phyloP scores from a whole-genome alignment of 2,113 vertebrate genomes.

The Heterochromis multidens region DNA sequence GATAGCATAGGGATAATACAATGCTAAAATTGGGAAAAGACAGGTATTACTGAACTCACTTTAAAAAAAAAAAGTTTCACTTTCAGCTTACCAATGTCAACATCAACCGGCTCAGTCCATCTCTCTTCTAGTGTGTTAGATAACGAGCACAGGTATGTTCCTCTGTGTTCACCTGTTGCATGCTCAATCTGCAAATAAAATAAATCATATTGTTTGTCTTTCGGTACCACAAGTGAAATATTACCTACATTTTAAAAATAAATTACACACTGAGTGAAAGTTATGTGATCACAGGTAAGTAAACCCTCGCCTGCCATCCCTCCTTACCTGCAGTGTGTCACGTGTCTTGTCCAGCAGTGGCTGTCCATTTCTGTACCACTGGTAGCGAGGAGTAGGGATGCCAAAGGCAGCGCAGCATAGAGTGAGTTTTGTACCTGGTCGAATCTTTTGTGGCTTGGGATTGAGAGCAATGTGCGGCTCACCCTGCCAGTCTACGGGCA shows the following conservation, averaged over 20 bases:
- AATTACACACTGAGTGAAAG: background rate
- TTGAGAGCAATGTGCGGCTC: constrained; percentile 75
- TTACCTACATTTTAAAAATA: background rate
- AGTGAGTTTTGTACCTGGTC: constrained; percentile 45
- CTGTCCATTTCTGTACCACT: constrained; percentile 84
- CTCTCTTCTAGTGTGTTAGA: constrained; percentile 76
- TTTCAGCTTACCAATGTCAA: constrained; percentile 74
- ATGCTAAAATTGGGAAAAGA: background rate
- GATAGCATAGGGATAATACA: background rate
- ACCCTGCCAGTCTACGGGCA: constrained; percentile 77
- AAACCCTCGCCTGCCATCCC: background rate
- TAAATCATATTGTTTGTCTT: background rate
- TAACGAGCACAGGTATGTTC: constrained; percentile 82
- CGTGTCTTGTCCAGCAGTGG: constrained; percentile 62
- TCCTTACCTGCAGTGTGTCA: constrained; percentile 74
- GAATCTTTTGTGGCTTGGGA: constrained; percentile 68
- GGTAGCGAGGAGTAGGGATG: constrained; percentile 79
- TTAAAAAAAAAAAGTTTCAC: background rate
- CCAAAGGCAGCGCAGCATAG: constrained; percentile 81
- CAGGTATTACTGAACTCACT: background rate
- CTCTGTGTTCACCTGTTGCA: constrained; percentile 45
- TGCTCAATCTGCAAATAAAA: constrained; percentile 59
- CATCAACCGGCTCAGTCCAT: constrained; percentile 79
- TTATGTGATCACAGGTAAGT: background rate
- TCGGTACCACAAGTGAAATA: background rate